Evolutionary conservation across 1,140 invertebrate species (phyloP), one percentile per base, ranked within the genome.

Genomic region (Drosophila arawakana): DNA sequence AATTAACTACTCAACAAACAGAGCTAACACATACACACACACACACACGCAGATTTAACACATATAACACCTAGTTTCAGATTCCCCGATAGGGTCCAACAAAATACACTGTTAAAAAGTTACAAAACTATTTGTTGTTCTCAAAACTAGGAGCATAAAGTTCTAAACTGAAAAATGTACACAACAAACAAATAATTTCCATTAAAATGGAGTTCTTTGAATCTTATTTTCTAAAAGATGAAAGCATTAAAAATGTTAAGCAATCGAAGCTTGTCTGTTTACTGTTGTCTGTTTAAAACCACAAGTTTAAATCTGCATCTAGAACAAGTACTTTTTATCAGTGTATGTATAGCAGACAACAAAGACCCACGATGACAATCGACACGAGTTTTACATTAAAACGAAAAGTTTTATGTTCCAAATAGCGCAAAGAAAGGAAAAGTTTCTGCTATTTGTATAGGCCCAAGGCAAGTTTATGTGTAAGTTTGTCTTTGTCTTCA

Each of bases 371-470:
- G 37, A 62, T 52, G 68, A 68, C 69, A 71, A 52, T 65, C 76
- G 77, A 86, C 82, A 89, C 73, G 77, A 83, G 82, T 86, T 86
- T 89, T 89, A 84, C 83, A 86, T 89, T 83, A 89, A 80, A 83
- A 69, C 84, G 69, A 21, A 86, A 86, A 86, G 69, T 89, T 86
- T 89, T 72, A 66, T 68, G 71, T 68, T 25, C 10, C 49, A 25
- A 52, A 60, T 50, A 78, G 54, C 52, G 79, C 44, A 66, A 52
- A 46, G 50, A 72, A 70, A 61, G 46, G 44, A 72, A 86, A 86
- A 86, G 62, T 86, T 86, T 83, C 43, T 46, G 55, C 69, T 89
- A 84, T 89, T 89, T 86, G 84, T 89, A 80, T 89, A 89, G 84
- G 73, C 86, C 73, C 59, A 54, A 47, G 50, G 46, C 35, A 65